A percentile compares a stretch with the other conserved stretches of the same genome.
phyloP scores from a whole-genome alignment of 2,888 invertebrate genomes.

The Heteromurus nitidus region DNA sequence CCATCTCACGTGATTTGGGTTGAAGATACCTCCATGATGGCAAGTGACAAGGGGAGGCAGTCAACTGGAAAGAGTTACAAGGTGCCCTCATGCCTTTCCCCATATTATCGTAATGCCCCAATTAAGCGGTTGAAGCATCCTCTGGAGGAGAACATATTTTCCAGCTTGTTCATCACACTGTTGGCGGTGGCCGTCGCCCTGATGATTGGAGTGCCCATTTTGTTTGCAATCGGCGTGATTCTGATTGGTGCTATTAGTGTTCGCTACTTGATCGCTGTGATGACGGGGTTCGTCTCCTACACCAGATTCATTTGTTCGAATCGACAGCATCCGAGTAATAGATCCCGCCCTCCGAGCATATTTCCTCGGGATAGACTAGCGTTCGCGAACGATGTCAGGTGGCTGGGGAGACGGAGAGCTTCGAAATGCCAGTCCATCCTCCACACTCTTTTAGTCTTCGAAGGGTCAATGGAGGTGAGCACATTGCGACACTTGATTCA shows the following conservation, averaged over 20 bases:
- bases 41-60: not conserved
- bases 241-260: slow-evolving; percentile 75
- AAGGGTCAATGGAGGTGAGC: slow-evolving; percentile 76
- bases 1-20: not conserved
- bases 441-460: slow-evolving; percentile 77
- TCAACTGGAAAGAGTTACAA: slow-evolving; percentile 11
- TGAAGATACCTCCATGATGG: slow-evolving; percentile 4
- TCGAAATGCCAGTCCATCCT: slow-evolving; percentile 75
- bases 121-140: slow-evolving; percentile 76
- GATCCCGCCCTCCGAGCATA: slow-evolving; percentile 69
- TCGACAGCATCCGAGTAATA: slow-evolving; percentile 47
- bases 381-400: slow-evolving; percentile 76
- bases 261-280: slow-evolving; percentile 74
- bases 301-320: slow-evolving; percentile 74
- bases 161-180: slow-evolving; percentile 75
- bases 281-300: slow-evolving; percentile 74
- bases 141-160: slow-evolving; percentile 75
- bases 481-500: slow-evolving; percentile 77
- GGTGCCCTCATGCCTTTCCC: slow-evolving; percentile 39
- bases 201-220: slow-evolving; percentile 76
- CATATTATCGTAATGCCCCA: slow-evolving; percentile 75
- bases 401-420: slow-evolving; percentile 75
- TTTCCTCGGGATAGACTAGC: slow-evolving; percentile 73
- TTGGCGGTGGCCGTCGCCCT: slow-evolving; percentile 75
- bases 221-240: slow-evolving; percentile 73